phyloP scores from a whole-genome alignment of 2,113 vertebrate genomes.

The Elgaria multicarinata region DNA sequence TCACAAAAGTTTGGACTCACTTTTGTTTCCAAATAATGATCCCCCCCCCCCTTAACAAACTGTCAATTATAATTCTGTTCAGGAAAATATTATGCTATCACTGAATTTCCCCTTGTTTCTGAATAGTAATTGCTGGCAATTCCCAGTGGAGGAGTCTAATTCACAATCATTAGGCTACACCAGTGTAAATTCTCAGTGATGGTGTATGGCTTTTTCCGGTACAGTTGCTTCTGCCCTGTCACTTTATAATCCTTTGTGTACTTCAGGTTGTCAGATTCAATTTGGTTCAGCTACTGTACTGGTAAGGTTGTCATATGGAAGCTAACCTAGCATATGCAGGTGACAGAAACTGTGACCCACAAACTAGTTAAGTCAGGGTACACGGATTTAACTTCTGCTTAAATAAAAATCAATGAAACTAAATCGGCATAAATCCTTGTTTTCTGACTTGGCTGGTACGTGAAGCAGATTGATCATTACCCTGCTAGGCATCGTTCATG shows the following conservation, averaged over 20 bases:
- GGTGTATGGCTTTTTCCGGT: background rate
- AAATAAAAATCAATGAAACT: slow-evolving; percentile 27
- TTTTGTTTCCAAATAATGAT: background rate
- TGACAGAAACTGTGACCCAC: slow-evolving; percentile 34
- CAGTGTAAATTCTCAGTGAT: background rate
- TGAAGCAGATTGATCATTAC: background rate
- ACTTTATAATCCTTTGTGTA: slow-evolving; percentile 37
- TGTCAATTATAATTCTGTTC: background rate
- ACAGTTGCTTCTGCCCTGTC: background rate
- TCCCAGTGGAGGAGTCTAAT: background rate
- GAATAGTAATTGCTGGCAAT: slow-evolving; percentile 2
- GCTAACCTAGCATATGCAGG: background rate
- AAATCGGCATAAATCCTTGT: slow-evolving; percentile 15
- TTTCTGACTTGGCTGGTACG: background rate
- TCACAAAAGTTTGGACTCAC: background rate
- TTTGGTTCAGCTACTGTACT: slow-evolving; percentile 18
- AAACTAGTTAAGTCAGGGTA: slow-evolving; percentile 17
- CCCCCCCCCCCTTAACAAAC: no score
- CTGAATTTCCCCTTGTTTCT: background rate
- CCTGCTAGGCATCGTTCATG: background rate
- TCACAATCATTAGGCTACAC: background rate
- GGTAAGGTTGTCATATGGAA: slow-evolving; percentile 20
- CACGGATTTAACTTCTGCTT: slow-evolving; percentile 5
- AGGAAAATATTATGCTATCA: background rate
- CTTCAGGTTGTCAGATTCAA: background rate